Evolutionary conservation across 2,888 invertebrate species (phyloP).

Genomic region (Labia minor): DNA sequence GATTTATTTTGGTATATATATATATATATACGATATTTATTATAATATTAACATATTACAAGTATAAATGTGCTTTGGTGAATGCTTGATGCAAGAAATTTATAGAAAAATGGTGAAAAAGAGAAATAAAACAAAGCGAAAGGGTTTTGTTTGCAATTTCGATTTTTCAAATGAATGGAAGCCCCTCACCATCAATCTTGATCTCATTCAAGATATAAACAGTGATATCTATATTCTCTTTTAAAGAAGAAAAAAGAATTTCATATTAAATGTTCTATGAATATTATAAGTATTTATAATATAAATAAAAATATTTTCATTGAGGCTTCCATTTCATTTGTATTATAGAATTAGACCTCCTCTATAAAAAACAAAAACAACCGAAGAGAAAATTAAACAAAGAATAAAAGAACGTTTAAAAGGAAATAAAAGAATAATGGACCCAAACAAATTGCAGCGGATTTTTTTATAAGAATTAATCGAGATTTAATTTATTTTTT

Average conservation of each 20-base stretch:
- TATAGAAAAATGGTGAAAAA: no score
- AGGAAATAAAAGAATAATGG: not conserved
- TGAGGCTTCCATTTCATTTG: not conserved
- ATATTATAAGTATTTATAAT: not conserved
- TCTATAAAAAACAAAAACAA: no score
- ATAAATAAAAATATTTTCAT: constrained; percentile 1
- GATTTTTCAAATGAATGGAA: not conserved
- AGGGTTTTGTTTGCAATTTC: no score
- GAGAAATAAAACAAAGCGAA: no score
- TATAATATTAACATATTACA: no score
- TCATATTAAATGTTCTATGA: no score
- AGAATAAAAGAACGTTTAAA: no score
- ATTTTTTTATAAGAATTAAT: not conserved
- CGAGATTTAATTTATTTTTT: not conserved
- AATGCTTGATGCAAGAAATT: no score
- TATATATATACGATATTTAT: no score
- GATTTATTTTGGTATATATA: no score
- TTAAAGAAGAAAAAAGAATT: not conserved
- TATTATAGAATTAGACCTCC: not conserved
- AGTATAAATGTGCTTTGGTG: no score
- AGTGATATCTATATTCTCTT: not conserved
- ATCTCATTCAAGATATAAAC: not conserved
- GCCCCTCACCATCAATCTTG: not conserved
- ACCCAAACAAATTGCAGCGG: not conserved
- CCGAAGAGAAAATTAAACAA: no score